These are phyloP conservation scores for Eurosta solidaginis DNA, from an alignment of 1,140 invertebrate species.

Conservation along the genomic window DNA sequence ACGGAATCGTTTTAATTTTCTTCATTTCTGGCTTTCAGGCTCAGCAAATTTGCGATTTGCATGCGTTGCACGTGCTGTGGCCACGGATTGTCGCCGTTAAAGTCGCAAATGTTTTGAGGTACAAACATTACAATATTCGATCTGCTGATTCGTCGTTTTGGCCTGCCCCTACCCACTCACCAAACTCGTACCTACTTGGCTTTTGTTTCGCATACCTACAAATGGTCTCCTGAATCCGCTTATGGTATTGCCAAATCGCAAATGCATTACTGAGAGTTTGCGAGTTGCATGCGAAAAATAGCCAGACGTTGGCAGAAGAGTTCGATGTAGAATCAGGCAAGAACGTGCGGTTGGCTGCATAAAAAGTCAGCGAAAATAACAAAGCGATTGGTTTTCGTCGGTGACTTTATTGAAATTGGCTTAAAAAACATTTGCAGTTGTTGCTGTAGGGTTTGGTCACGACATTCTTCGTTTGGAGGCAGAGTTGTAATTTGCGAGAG, in stretches of 20 bases:
- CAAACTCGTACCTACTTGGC: too few relatives aligned
- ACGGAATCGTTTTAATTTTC: constrained; percentile 18
- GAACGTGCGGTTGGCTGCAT: neutral
- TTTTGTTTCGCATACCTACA: constrained; percentile 2
- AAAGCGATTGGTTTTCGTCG: neutral
- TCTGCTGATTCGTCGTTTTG: constrained; percentile 5
- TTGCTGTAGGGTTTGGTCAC: too few relatives aligned
- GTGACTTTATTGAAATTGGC: neutral
- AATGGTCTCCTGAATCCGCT: neutral
- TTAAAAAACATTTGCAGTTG: neutral
- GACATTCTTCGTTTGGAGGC: too few relatives aligned
- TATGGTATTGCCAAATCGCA: neutral
- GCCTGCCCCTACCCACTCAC: too few relatives aligned
- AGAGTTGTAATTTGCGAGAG: too few relatives aligned
- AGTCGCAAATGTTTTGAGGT: neutral
- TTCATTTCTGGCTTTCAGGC: neutral
- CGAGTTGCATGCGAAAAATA: neutral
- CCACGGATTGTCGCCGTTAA: constrained; percentile 2
- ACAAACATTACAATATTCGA: neutral
- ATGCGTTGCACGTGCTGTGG: constrained; percentile 2
- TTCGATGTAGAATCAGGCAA: neutral
- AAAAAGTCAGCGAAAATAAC: neutral
- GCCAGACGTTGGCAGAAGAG: neutral
- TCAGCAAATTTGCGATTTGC: neutral
- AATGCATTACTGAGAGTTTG: neutral